Evolutionary conservation across 2,888 invertebrate genomes (phyloP).

Genomic region (Corbicula japonica): DNA sequence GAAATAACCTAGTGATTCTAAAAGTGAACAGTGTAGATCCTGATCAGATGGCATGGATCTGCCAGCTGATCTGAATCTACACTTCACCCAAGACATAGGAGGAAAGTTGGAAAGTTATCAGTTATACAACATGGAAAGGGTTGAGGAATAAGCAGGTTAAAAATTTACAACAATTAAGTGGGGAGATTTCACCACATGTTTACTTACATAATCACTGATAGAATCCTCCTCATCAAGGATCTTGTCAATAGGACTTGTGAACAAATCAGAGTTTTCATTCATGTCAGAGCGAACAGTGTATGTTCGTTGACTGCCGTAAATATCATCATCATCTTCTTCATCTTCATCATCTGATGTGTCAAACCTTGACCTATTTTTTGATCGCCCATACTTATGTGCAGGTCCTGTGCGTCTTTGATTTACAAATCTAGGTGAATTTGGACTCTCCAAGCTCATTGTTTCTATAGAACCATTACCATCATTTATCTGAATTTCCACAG

Average conservation of each 20-base stretch:
- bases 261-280: slow-evolving; percentile 53
- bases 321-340: slow-evolving; percentile 41
- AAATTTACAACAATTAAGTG: neutral
- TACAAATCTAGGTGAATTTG: slow-evolving; percentile 48
- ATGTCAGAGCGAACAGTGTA: slow-evolving; percentile 37
- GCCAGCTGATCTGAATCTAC: no score
- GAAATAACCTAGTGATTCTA: no score
- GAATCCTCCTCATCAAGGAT: slow-evolving; percentile 58
- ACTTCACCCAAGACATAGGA: no score
- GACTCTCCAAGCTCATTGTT: slow-evolving; percentile 54
- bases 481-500: slow-evolving; percentile 58
- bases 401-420: slow-evolving; percentile 12
- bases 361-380: slow-evolving; percentile 19
- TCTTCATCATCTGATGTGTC: slow-evolving; percentile 25
- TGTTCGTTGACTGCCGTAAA: slow-evolving; percentile 27
- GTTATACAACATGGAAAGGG: no score
- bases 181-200: neutral
- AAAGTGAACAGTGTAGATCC: no score
- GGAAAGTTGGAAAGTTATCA: no score
- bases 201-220: slow-evolving; percentile 47
- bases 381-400: slow-evolving; percentile 22
- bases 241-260: slow-evolving; percentile 52
- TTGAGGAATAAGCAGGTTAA: no score
- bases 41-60: no score
- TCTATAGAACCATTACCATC: slow-evolving; percentile 65